Evolutionary conservation across 2,888 invertebrate species (phyloP), one percentile per base, ranked within the genome.

Genomic region (Graphium colonna): DNA sequence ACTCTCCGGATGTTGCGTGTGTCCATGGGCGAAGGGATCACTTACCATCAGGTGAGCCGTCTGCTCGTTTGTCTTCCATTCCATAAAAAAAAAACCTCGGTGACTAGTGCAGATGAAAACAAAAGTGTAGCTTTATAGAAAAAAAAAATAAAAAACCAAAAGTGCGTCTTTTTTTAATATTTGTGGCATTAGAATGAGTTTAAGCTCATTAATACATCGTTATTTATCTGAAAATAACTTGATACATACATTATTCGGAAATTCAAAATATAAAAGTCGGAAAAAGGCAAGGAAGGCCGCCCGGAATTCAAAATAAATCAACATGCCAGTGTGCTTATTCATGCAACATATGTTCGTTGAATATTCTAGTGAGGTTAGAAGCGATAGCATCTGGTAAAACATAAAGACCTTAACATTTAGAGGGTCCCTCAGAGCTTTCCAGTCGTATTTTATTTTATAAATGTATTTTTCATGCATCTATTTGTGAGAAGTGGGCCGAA

Each of bases 321-420:
- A 43, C 38, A 42, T 48, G 26, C 16, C 41, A 43, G 42, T 42
- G 51, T 44, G 40, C 45, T 9, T 31, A 26, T 28, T 28, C 47
- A 26, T n/a, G 44, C 31, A 39, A 39, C 53, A 49, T 16, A 45
- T 45, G 48, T 40, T 41, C 54, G 49, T 45, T 54, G 54, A 54
- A 54, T 54, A 54, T 54, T 54, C 43, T 40, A 54, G 44, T 45
- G 54, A 50, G 44, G 48, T 40, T 49, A 49, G 44, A 31, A 48
- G 38, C 31, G 48, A 53, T 44, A 38, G 39, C 42, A 53, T 53
- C 53, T 49, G 54, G 33, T 45, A 16, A 44, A 54, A 54, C 31
- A 48, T 53, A 49, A 54, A 52, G 48, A 47, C 47, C 52, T 52
- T 28, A 52, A 53, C 52, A 43, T 52, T 36, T 7, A 28, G 31